phyloP scores from a whole-genome alignment of 2,797 vertebrate species.

The Malacoctenus gilli region DNA sequence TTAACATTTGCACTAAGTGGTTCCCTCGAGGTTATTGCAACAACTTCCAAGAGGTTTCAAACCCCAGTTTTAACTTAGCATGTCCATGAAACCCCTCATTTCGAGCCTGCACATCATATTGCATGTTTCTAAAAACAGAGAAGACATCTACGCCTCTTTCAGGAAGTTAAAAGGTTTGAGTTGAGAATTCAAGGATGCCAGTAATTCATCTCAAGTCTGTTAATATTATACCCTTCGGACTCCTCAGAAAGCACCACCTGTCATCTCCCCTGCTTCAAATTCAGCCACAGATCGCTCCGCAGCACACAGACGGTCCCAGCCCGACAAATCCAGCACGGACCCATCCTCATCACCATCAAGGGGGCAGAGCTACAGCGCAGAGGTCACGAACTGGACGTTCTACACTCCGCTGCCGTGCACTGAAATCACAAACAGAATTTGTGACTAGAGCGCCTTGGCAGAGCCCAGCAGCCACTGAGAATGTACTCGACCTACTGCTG shows the following conservation, averaged over 20 bases:
- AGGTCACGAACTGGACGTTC: constrained; percentile 30
- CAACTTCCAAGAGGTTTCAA: too few species aligned
- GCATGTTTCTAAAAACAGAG: too few species aligned
- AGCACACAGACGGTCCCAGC: neutral
- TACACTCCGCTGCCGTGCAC: constrained; percentile 14
- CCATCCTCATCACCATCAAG: neutral
- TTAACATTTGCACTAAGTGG: too few species aligned
- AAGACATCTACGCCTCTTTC: too few species aligned
- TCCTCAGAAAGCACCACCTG: neutral
- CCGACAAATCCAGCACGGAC: constrained; percentile 12
- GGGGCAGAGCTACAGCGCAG: neutral
- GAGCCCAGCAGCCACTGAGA: constrained; percentile 18
- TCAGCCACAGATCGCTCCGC: constrained; percentile 3
- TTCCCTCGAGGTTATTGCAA: too few species aligned
- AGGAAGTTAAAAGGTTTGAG: too few species aligned
- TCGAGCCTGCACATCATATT: too few species aligned
- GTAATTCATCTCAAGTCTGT: too few species aligned
- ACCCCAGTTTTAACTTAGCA: too few species aligned
- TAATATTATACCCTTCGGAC: neutral
- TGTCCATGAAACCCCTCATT: too few species aligned
- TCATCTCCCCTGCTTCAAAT: constrained; percentile 3
- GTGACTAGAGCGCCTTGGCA: constrained; percentile 19
- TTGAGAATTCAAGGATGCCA: too few species aligned
- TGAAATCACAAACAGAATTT: constrained; percentile 19
- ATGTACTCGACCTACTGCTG: constrained; percentile 35